A percentile compares a stretch with the other conserved stretches of the same genome.
Conservation (phyloP, 1,140 invertebrate genomes). For the Cryptotermes secundus region DNA sequence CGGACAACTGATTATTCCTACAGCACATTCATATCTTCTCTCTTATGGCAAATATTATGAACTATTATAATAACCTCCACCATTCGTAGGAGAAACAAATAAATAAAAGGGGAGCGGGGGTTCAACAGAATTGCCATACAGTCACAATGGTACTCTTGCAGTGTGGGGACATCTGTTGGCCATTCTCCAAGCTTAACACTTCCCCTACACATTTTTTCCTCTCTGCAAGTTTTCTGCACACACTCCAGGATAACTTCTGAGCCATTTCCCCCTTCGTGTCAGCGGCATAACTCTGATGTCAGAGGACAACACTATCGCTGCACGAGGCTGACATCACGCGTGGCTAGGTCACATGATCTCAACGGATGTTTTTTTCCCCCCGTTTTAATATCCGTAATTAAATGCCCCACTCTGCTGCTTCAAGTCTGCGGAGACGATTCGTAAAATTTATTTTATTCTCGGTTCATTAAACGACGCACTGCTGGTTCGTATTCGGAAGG, state of each 20-base stretch:
- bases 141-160: neutral
- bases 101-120: too few species aligned
- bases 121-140: neutral
- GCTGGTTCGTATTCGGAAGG: too few species aligned
- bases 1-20: too few species aligned
- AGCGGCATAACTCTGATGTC: neutral
- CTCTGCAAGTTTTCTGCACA: neutral
- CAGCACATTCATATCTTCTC: too few species aligned
- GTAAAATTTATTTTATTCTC: too few species aligned
- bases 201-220: neutral
- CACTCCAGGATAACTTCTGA: neutral
- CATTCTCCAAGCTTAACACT: constrained; percentile 1
- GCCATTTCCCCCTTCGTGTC: constrained; percentile 3
- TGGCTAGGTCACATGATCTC: too few species aligned
- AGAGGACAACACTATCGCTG: neutral
- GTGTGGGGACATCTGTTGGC: neutral
- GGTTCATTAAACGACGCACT: too few species aligned
- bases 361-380: too few species aligned
- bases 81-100: neutral
- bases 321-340: too few species aligned
- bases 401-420: too few species aligned
- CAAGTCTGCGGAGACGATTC: too few species aligned
- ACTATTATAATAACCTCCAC: neutral
- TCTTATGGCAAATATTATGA: neutral
- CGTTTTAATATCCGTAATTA: too few species aligned